These are phyloP conservation scores for Tetramorium simillimum DNA, from an alignment of 1,140 invertebrate genomes.

Conservation along the genomic window DNA sequence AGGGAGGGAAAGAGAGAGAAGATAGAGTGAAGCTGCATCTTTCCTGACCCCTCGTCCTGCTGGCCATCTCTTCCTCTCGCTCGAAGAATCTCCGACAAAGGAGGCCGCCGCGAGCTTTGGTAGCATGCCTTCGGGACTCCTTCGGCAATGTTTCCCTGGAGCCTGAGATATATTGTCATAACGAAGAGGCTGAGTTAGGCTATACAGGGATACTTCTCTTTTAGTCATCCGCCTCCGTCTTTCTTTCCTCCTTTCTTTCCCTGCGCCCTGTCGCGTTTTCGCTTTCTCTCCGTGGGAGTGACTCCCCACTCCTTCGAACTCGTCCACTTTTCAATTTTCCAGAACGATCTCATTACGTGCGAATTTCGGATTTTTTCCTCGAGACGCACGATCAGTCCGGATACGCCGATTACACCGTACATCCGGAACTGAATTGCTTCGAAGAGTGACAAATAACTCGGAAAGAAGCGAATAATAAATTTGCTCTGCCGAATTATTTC, in stretches of 20 bases:
- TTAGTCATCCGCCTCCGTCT: background rate
- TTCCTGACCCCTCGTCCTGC: conserved; percentile 68
- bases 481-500: background rate
- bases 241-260: background rate
- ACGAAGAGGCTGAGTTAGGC: conserved; percentile 68
- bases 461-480: background rate
- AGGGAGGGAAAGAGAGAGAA: conserved; percentile 10
- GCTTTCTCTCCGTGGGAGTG: background rate
- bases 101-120: conserved; percentile 78
- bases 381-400: background rate
- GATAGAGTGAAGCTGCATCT: conserved; percentile 33
- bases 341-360: conserved; percentile 21
- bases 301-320: background rate
- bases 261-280: background rate
- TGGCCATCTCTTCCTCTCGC: conserved; percentile 72
- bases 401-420: background rate
- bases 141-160: conserved; percentile 78
- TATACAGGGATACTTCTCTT: conserved; percentile 52
- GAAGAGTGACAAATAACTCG: background rate
- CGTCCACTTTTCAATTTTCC: conserved; percentile 32
- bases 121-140: conserved; percentile 77
- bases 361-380: background rate
- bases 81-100: conserved; percentile 84
- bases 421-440: background rate
- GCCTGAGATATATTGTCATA: conserved; percentile 76